Evolutionary conservation across 2,113 vertebrate species (phyloP), one percentile per base, ranked within the genome.

Genomic region (Phalacrocorax pelagicus): DNA sequence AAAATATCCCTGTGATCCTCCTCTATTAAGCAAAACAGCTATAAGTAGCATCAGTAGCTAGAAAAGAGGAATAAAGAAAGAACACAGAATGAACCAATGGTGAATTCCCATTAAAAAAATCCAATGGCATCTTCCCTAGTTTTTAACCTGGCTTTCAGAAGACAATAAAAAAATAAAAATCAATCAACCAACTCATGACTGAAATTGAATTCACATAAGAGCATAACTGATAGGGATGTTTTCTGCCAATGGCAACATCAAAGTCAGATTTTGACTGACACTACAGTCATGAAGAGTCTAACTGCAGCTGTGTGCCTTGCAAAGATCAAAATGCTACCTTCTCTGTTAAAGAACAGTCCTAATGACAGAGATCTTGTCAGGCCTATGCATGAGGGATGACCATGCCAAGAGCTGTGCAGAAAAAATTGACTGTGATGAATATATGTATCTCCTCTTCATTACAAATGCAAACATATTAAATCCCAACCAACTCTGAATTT

Each of bases 11-110:
- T 46, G 34, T 34, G 20, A 70, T 67, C 21, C 65, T 84, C 18
- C 44, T 47, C 52, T 65, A 38, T 30, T 30, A 85, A 85, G 54
- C n/a, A 74, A 49, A 94, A 72, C 55, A 88, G 22, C 30, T 61
- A 0, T 18, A 77, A 71, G 21, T n/a, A 84, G 32, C 34, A 57
- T 34, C 62, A 61, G 22, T 22, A 86, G 42, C 11, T 89, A 77
- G 58, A 81, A 89, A 81, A 62, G 12, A 91, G 6, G 34, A 83
- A 79, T 55, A 86, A 91, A 77, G 23, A 88, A 66, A 4, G 15
- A 92, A 75, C 6, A 47, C 32, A 87, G 86, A 95, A 97, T 94
- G 92, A 96, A 95, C 36, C 90, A 95, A 88, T 84, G 92, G 82
- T 93, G 94, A 96, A 96, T 96, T 96, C 85, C 69, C 38, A 58